Evolutionary conservation across 1,140 invertebrate species (phyloP).

Genomic region (Calephelis virginiensis): DNA sequence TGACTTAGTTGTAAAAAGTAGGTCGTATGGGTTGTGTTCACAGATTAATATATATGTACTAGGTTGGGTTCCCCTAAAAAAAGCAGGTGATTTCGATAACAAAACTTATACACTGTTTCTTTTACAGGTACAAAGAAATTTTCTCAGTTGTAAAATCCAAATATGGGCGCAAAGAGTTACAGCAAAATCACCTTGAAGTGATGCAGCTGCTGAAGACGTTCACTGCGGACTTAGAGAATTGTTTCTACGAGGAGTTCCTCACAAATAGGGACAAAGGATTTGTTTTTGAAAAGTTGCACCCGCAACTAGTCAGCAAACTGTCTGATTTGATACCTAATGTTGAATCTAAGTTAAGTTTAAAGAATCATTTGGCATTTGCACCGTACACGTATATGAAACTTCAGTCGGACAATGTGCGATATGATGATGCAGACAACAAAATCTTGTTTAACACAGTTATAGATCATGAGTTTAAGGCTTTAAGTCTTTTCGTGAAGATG

Average conservation of each 20-base stretch:
- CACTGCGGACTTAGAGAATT: slow-evolving; percentile 53
- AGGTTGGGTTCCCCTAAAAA: too few species aligned
- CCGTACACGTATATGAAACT: slow-evolving; percentile 58
- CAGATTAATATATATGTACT: too few species aligned
- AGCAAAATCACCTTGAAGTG: slow-evolving; percentile 32
- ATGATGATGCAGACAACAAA: slow-evolving; percentile 49
- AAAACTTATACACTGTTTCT: neutral
- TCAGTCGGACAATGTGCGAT: slow-evolving; percentile 20
- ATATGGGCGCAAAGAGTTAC: slow-evolving; percentile 31
- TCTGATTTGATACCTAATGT: slow-evolving; percentile 44
- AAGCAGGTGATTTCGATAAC: neutral
- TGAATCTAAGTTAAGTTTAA: slow-evolving; percentile 51
- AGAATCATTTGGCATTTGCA: slow-evolving; percentile 64
- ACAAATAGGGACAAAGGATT: slow-evolving; percentile 44
- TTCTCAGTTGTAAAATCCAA: slow-evolving; percentile 37
- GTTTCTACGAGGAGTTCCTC: slow-evolving; percentile 57
- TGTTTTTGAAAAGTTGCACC: slow-evolving; percentile 53
- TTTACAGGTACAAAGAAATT: slow-evolving; percentile 53
- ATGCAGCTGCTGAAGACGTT: slow-evolving; percentile 46
- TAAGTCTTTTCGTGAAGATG: slow-evolving; percentile 44
- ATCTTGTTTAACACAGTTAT: slow-evolving; percentile 49
- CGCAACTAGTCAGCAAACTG: slow-evolving; percentile 52
- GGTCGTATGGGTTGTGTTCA: too few species aligned
- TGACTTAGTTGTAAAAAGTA: too few species aligned
- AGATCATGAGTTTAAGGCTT: slow-evolving; percentile 41